Conservation (phyloP, 2,797 vertebrate genomes). For the Rhinichthys osculus region DNA sequence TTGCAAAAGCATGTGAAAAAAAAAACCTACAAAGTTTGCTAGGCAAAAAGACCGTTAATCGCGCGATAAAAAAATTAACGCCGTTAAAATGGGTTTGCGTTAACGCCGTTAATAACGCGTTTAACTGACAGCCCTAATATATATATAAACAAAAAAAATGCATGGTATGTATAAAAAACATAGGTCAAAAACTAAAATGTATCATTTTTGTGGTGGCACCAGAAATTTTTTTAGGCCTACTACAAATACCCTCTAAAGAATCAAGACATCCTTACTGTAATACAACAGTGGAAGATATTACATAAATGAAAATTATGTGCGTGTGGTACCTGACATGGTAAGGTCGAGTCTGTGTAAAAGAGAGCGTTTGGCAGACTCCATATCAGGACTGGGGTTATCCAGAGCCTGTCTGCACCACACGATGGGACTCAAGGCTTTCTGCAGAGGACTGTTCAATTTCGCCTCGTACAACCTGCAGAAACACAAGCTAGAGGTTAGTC, state of each 20-base stretch:
- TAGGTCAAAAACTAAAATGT: too few species aligned
- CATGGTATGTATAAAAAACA: too few species aligned
- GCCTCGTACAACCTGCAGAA: constrained; percentile 90
- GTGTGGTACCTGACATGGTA: constrained; percentile 89
- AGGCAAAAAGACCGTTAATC: too few species aligned
- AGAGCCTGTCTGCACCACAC: constrained; percentile 97
- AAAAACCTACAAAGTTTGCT: too few species aligned
- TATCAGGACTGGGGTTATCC: constrained; percentile 95
- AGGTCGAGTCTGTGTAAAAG: constrained; percentile 96
- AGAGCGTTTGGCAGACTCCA: constrained; percentile 97
- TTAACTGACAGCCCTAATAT: too few species aligned
- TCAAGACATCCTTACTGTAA: not conserved
- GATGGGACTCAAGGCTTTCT: constrained; percentile 90
- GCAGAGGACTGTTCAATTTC: constrained; percentile 90
- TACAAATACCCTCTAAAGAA: not conserved
- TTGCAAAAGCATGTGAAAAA: too few species aligned
- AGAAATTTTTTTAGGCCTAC: too few species aligned
- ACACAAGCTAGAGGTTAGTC: constrained; percentile 43
- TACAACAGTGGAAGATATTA: not conserved
- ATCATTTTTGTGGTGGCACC: not conserved
- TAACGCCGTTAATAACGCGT: too few species aligned
- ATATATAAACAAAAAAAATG: too few species aligned
- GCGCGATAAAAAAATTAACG: too few species aligned
- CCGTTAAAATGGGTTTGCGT: too few species aligned
- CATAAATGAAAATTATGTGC: not conserved